phyloP scores from a whole-genome alignment of 2,888 invertebrate genomes.

The Alentia gelatinosa region DNA sequence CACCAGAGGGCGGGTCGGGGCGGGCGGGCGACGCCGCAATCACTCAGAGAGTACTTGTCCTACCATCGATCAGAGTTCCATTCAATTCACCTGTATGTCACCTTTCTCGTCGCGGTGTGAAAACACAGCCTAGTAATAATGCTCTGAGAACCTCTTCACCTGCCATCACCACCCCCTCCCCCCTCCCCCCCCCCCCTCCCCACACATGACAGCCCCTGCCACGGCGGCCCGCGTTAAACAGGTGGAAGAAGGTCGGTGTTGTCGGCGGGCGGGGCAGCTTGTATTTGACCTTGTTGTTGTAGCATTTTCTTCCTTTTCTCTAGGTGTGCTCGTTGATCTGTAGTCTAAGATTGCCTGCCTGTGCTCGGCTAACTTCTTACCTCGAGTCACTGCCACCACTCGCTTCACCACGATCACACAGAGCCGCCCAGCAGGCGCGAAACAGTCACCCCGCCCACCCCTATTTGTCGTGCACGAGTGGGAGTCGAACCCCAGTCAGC shows the following conservation, averaged over 20 bases:
- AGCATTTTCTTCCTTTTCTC: slow-evolving; percentile 43
- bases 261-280: not conserved
- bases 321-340: slow-evolving; percentile 44
- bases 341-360: slow-evolving; percentile 45
- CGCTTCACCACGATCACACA: not conserved
- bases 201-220: not conserved
- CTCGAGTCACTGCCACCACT: slow-evolving; percentile 47
- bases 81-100: not conserved
- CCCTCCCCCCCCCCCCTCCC: not conserved
- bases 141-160: not conserved
- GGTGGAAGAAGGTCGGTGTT: not conserved
- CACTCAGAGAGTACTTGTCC: no score
- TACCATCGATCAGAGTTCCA: not conserved
- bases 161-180: not conserved
- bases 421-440: not conserved
- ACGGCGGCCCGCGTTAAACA: not conserved
- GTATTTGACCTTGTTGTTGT: slow-evolving; percentile 46
- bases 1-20: no score
- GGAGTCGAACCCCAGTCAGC: no score
- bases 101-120: not conserved
- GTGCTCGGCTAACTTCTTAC: slow-evolving; percentile 47
- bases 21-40: no score
- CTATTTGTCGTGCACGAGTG: no score
- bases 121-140: not conserved
- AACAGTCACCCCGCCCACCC: no score